Base-by-base conservation (phyloP, 2,113 vertebrate species). In the Varanus salvator region DNA sequence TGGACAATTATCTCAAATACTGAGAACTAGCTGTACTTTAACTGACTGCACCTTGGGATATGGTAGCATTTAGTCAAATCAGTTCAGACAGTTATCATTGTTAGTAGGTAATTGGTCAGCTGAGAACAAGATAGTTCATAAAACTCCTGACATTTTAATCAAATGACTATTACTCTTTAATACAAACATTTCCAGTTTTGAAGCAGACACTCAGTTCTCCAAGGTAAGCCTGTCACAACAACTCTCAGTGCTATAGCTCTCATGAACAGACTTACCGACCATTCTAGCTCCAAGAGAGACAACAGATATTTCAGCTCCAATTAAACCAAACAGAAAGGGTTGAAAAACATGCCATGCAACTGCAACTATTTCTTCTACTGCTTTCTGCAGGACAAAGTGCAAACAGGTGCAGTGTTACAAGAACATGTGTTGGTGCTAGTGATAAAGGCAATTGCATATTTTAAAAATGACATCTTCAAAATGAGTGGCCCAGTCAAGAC, bases 291-390 rank as follows among this genome's bases (percentile, higher is more conserved):
- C 97, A 19, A 99, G 97, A 44, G 96, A 96, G 1, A 91, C 64
- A 91, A 99, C 85, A 9, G 97, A 98, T 90, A 99, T 98, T 94
- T 99, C 98, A 82, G 98, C 97, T 96, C 99, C 99, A 88, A 99
- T 99, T 96, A 99, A 95, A 87, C 98, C 98, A 89, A 99, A 99
- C 17, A 99, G 98, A 71, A 99, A 97, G 2, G 98, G 99, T 83
- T 99, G 98, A 94, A 99, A 99, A 27, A 99, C 54, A 9, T 97
- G 95, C 99, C 99, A 99, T 6, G 97, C 96, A 85, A 95, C 91
- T 2, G 97, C 97, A 4, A 99, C 96, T 17, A 98, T 95, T 82
- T 97, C 97, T 87, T 98, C 98, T 89, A 99, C 98, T 6, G 98
- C 97, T 3, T 82, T 96, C 99, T 99, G 92, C 72, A 96, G 91